Percentiles rank a stretch among this genome's conserved stretches.
These are phyloP conservation scores for Eugnorisma glareosa DNA, from an alignment of 2,888 invertebrate genomes.

Conservation along the genomic window DNA sequence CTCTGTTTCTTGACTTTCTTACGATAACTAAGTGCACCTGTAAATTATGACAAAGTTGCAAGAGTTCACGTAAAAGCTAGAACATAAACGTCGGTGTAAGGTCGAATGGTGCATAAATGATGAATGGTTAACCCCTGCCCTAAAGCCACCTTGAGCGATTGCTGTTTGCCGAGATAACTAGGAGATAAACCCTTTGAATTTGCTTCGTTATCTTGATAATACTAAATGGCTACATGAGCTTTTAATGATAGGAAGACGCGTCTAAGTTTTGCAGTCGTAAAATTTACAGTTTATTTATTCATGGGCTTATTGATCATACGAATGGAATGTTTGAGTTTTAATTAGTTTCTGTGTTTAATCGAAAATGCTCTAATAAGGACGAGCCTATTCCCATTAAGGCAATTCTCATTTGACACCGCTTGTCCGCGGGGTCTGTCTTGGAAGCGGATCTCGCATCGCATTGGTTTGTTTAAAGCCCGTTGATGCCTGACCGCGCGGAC, in stretches of 20 bases:
- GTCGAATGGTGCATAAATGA: slow-evolving; percentile 40
- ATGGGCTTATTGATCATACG: background rate
- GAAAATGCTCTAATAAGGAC: background rate
- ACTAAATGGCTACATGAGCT: background rate
- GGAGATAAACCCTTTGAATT: slow-evolving; percentile 35
- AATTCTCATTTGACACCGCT: background rate
- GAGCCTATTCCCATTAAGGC: background rate
- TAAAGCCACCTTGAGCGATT: slow-evolving; percentile 31
- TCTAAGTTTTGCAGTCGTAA: background rate
- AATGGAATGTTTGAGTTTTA: background rate
- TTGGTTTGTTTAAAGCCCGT: background rate
- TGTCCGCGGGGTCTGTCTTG: background rate
- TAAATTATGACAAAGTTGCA: background rate
- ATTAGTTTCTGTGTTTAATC: background rate
- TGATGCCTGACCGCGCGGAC: background rate
- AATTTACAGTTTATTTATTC: background rate
- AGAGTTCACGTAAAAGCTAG: slow-evolving; percentile 13
- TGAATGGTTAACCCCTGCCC: slow-evolving; percentile 48
- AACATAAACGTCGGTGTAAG: slow-evolving; percentile 28
- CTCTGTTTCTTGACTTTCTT: no score
- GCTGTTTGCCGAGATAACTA: slow-evolving; percentile 27
- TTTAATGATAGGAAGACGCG: slow-evolving; percentile 2
- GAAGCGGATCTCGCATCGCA: background rate
- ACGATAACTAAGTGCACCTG: background rate
- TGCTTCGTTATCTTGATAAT: slow-evolving; percentile 19